Evolutionary conservation across 2,888 invertebrate genomes (phyloP).

Genomic region (Metellina segmentata): DNA sequence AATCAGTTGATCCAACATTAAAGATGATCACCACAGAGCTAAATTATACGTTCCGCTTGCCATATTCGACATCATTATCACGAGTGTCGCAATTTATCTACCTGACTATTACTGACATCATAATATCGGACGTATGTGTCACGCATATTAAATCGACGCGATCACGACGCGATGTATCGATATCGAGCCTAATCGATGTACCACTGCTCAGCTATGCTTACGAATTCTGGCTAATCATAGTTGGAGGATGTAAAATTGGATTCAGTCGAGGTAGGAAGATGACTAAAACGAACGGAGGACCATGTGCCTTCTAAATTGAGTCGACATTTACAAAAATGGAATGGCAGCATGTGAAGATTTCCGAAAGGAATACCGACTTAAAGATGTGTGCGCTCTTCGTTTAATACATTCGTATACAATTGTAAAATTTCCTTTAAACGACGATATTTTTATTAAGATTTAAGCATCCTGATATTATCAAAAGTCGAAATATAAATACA

Average conservation of each 20-base stretch:
- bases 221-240: no score
- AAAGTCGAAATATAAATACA: no score
- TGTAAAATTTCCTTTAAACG: no score
- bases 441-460: no score
- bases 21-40: conserved; percentile 29
- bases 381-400: no score
- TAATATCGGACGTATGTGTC: conserved; percentile 52
- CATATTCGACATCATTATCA: conserved; percentile 44
- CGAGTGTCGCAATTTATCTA: conserved; percentile 46
- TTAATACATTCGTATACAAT: no score
- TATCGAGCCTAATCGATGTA: conserved; percentile 2
- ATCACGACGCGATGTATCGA: conserved; percentile 46
- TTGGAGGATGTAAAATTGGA: not conserved
- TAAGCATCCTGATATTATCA: no score
- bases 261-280: not conserved
- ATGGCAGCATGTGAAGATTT: no score
- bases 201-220: not conserved
- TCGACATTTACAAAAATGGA: no score
- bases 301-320: no score
- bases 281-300: no score
- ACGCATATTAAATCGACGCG: conserved; percentile 59
- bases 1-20: conserved; percentile 10
- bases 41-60: conserved; percentile 20
- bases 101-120: conserved; percentile 53
- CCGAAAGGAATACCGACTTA: no score